A percentile compares a stretch with the other conserved stretches of the same genome.
Conservation (phyloP, 2,888 invertebrate species). For the Melipona bicolor region DNA sequence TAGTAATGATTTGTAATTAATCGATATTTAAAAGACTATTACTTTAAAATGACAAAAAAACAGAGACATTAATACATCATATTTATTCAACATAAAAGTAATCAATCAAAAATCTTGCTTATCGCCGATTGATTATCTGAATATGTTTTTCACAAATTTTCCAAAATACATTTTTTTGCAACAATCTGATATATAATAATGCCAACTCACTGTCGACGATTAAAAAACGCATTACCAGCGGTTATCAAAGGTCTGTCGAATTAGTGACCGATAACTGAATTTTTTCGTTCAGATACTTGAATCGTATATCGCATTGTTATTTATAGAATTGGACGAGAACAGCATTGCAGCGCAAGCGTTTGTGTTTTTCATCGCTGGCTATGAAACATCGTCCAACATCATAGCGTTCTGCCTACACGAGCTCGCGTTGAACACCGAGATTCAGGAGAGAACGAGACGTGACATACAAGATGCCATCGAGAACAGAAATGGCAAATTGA, state of each 20-base stretch:
- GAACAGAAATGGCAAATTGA: conserved; percentile 74
- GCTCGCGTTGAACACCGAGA: conserved; percentile 78
- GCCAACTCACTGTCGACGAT: not conserved
- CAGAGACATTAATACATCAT: no score
- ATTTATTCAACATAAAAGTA: not conserved
- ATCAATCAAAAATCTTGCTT: not conserved
- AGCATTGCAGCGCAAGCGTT: conserved; percentile 82
- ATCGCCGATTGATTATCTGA: not conserved
- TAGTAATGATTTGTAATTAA: no score
- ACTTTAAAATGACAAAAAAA: no score
- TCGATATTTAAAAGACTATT: no score
- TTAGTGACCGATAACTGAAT: conserved; percentile 1
- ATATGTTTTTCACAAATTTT: not conserved
- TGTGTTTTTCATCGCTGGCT: conserved; percentile 82
- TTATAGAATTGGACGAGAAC: conserved; percentile 78
- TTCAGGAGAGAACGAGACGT: conserved; percentile 77
- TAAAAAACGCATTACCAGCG: not conserved
- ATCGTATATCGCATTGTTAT: conserved; percentile 28
- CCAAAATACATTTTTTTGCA: not conserved
- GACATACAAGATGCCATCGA: conserved; percentile 77
- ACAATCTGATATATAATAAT: not conserved
- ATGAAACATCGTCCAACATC: conserved; percentile 81
- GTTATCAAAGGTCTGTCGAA: not conserved
- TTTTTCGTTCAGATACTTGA: conserved; percentile 1
- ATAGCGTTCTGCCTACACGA: conserved; percentile 82